phyloP scores from a whole-genome alignment of 1,140 invertebrate species.

The Drosophila insularis region DNA sequence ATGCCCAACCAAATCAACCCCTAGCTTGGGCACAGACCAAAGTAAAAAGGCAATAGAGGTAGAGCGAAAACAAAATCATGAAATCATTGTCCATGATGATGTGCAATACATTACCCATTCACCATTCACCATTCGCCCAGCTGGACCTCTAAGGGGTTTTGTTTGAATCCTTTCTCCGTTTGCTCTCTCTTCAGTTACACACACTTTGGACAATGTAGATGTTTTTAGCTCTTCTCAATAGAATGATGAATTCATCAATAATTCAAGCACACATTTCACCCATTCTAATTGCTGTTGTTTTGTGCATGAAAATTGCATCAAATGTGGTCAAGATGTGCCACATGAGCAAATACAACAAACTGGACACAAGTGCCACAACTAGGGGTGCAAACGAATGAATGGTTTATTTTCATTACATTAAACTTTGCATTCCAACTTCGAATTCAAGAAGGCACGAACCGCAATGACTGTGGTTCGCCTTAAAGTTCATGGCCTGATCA shows the following conservation, averaged over 20 bases:
- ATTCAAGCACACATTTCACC: conserved; percentile 65
- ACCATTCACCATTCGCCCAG: conserved; percentile 48
- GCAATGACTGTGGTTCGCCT: not conserved
- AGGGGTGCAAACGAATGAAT: not conserved
- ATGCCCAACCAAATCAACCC: conserved; percentile 65
- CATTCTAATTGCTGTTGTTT: conserved; percentile 27
- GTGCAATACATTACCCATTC: conserved; percentile 77
- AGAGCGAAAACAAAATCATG: conserved; percentile 61
- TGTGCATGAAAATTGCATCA: conserved; percentile 55
- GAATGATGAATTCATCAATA: conserved; percentile 74
- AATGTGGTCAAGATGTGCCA: conserved; percentile 20
- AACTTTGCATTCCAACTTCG: not conserved
- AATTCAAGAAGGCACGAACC: not conserved
- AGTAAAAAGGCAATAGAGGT: conserved; percentile 4
- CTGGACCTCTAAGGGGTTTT: conserved; percentile 59
- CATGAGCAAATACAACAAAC: not conserved
- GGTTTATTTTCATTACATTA: not conserved
- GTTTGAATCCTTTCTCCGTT: conserved; percentile 37
- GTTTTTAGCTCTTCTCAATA: conserved; percentile 70
- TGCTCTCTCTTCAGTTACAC: conserved; percentile 27
- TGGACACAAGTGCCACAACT: not conserved
- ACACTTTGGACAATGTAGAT: conserved; percentile 57
- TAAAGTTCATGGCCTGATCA: not conserved
- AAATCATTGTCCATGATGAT: conserved; percentile 79
- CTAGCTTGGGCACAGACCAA: conserved; percentile 28